These are phyloP conservation scores for Dastarcus helophoroides DNA, from an alignment of 2,888 invertebrate species.

Conservation along the genomic window DNA sequence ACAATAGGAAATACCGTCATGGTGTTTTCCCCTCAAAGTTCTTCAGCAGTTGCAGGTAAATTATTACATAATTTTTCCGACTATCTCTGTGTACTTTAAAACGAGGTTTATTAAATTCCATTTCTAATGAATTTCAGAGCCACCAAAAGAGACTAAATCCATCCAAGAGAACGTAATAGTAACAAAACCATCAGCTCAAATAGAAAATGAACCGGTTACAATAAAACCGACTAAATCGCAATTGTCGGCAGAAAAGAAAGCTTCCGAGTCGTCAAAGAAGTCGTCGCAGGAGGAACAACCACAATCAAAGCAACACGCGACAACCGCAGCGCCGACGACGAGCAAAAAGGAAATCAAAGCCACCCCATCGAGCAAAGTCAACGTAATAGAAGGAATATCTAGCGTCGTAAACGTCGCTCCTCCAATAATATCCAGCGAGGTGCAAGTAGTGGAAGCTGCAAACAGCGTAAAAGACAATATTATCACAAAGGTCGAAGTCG, in stretches of 20 bases:
- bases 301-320: conserved; percentile 19
- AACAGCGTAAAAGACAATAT: conserved; percentile 25
- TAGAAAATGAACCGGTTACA: conserved; percentile 17
- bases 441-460: conserved; percentile 35
- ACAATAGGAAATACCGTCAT: conserved; percentile 90
- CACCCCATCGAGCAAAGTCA: conserved; percentile 37
- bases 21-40: conserved; percentile 86
- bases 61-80: conserved; percentile 8
- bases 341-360: conserved; percentile 47
- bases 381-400: conserved; percentile 25
- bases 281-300: conserved; percentile 28
- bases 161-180: conserved; percentile 26
- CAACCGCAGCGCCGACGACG: conserved; percentile 25
- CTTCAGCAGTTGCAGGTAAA: conserved; percentile 57
- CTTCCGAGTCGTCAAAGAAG: conserved; percentile 35
- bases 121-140: conserved; percentile 13
- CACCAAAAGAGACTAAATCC: conserved; percentile 13
- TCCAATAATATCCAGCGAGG: conserved; percentile 32
- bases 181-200: conserved; percentile 23
- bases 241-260: conserved; percentile 36
- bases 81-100: no score
- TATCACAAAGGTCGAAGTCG: conserved; percentile 36
- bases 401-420: conserved; percentile 32
- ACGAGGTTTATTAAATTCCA: no score
- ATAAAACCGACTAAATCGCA: conserved; percentile 40